Base-by-base conservation (phyloP, 2,888 invertebrate genomes). In the Lysandra coridon region DNA sequence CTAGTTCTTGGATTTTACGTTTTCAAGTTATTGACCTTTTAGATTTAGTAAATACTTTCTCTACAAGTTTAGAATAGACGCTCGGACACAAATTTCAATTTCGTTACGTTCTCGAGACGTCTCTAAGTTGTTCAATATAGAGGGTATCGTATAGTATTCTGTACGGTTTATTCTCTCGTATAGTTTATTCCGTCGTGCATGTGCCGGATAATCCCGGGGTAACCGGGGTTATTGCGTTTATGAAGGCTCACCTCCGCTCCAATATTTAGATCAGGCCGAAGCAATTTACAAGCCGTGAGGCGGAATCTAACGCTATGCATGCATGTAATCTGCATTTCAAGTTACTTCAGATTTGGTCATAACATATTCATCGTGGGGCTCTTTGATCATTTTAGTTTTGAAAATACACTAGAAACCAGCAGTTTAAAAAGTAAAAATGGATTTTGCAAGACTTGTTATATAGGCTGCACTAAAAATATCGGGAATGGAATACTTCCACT, bases 291-390 rank as follows among this genome's bases (percentile, higher is more conserved):
- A 85, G 84, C 85, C 82, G 83, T 82, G 82, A 82, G 80, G 82
- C 80, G 80, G 81, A 81, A 82, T 83, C 83, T 83, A 79, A 82
- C 83, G 82, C 83, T 83, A 84, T 83, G 84, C 84, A 85, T 84
- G 85, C 85, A 86, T 86, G 83, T 84, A 84, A 86, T 86, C 86
- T 86, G 86, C 86, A 86, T 86, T 82, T 83, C 84, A 85, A 85
- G 84, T 85, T 84, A 82, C 84, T 84, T 82, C 81, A 85, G 84
- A 84, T 84, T 83, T 80, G 81, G 82, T 44, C 79, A 79, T 79
- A 79, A 79, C 79, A 79, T 79, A 79, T 79, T 79, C 79, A 79
- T 79, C 79, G 79, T 79, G 57, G 73, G 23, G 62, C 23, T 44
- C 44, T 79, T 76, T 76, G 44, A 74, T 40, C 69, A 69, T 69